Base-by-base conservation (phyloP, 2,888 invertebrate species). In the Amphipoea oculea region DNA sequence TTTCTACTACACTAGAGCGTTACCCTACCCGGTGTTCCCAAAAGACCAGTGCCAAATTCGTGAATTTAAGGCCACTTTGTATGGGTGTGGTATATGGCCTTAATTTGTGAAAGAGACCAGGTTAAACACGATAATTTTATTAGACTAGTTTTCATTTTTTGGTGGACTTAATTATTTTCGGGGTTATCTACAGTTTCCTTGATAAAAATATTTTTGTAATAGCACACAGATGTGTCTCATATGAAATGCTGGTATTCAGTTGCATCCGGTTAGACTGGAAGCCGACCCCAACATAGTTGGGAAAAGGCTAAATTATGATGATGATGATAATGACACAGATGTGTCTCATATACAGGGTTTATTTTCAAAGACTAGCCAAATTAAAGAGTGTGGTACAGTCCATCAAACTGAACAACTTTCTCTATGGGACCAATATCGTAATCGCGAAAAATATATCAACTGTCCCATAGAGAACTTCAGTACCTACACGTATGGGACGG, bases 1-100 rank as follows among this genome's bases (percentile, higher is more conserved):
- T 87, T 89, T 88, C 86, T 84, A 87, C 88, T 79, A 87, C 87
- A 88, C 90, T 88, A 90, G 92, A 89, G 54, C 90, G 79, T 91
- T 92, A 92, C 91, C 92, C 90, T 86, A 69, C 51, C 75, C n/a
- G 51, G 9, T 73, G 67, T 70, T 84, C 89, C 84, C 85, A 74
- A 81, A 87, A 87, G 72, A 75, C 69, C 63, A 73, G 14, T 67
- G 79, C 69, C 63, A 77, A 87, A 81, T 81, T 73, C 29, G 45
- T 60, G 73, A 69, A 63, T 80, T 77, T 67, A 54, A 42, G 71
- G 36, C 42, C 40, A 72, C 14, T 74, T 79, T 17, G n/a, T 45
- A 74, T 72, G 84, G 68, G 71, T 66, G 68, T 71, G 65, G 62
- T 51, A 51, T 72, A 73, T 63, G 68, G 40, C 69, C 74, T 84